Evolutionary conservation across 2,113 vertebrate species (phyloP), one percentile per base, ranked within the genome.

Genomic region (Prunella fulvescens): DNA sequence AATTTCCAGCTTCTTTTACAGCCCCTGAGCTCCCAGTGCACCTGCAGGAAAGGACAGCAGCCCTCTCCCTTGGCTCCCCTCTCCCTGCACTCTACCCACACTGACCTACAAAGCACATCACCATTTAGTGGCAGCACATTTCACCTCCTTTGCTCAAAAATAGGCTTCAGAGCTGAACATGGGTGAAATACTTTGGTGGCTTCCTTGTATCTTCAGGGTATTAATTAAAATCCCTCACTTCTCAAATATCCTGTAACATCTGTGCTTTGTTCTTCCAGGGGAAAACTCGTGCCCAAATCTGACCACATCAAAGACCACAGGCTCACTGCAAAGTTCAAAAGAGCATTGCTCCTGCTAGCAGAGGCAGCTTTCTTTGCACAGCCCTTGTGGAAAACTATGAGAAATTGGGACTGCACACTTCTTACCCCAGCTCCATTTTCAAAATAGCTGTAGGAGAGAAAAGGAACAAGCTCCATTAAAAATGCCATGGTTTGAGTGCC

Each of bases 271-370:
- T 93, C 82, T 90, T 94, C 76, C 88, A 91, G 69, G 39, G 60
- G 13, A 64, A 92, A 83, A 60, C 69, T 86, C 1, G 0, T 74
- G 85, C 69, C 42, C 67, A 56, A 51, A 88, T 56, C 2, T 64
- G 69, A 86, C 88, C 69, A 84, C 80, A 97, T 88, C 79, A 88
- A 78, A 94, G 86, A 56, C 56, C 72, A 83, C 47, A 65, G 65
- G 28, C 48, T 60, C 0, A 0, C 61, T 53, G 73, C 84, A 70
- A 70, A 93, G 82, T 94, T 93, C 72, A 61, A 70, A 80, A 86
- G 66, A 94, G 45, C 58, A 73, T 5, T 70, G 42, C 56, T 86
- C 69, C 83, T 88, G 51, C 80, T 88, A 74, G 76, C 4, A 0
- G 29, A 90, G 51, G 44, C 64, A 90, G 42, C 44, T 85, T 25